A percentile compares a stretch with the other conserved stretches of the same genome.
phyloP scores from a whole-genome alignment of 2,888 invertebrate species.

The Corbicula japonica region DNA sequence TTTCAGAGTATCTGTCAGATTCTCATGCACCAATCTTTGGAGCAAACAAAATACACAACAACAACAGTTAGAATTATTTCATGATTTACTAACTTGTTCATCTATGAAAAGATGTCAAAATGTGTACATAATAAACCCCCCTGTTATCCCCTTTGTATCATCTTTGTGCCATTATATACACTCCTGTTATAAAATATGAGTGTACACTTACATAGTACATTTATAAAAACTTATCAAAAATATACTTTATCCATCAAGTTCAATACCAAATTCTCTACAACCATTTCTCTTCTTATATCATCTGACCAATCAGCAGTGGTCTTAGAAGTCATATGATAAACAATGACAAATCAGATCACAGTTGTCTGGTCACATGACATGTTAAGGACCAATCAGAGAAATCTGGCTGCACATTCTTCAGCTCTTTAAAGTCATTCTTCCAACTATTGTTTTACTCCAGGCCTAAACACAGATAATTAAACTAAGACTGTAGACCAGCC shows the following conservation, averaged over 20 bases:
- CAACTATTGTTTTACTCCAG: too few relatives aligned
- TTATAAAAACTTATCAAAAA: slow-evolving; percentile 71
- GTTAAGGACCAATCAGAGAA: too few relatives aligned
- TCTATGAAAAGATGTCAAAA: slow-evolving; percentile 54
- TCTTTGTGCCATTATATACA: slow-evolving; percentile 32
- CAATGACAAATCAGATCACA: too few relatives aligned
- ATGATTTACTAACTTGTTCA: slow-evolving; percentile 62
- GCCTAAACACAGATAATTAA: too few relatives aligned
- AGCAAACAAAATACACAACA: slow-evolving; percentile 6
- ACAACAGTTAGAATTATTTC: slow-evolving; percentile 34
- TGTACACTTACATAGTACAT: slow-evolving; percentile 21
- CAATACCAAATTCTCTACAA: slow-evolving; percentile 56
- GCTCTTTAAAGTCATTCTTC: too few relatives aligned
- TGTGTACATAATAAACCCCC: slow-evolving; percentile 34
- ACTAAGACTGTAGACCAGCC: too few relatives aligned
- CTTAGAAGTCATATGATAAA: too few relatives aligned
- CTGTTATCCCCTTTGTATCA: slow-evolving; percentile 34
- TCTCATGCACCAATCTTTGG: too few relatives aligned
- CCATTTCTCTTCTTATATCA: slow-evolving; percentile 31
- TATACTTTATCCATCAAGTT: slow-evolving; percentile 59
- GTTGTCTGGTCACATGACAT: too few relatives aligned
- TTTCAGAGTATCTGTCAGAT: too few relatives aligned
- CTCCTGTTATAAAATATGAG: background rate
- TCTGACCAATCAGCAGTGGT: slow-evolving; percentile 27
- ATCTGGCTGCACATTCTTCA: too few relatives aligned